These are phyloP conservation scores for Oreohelix idahoensis DNA, from an alignment of 1,140 invertebrate genomes.

Conservation along the genomic window DNA sequence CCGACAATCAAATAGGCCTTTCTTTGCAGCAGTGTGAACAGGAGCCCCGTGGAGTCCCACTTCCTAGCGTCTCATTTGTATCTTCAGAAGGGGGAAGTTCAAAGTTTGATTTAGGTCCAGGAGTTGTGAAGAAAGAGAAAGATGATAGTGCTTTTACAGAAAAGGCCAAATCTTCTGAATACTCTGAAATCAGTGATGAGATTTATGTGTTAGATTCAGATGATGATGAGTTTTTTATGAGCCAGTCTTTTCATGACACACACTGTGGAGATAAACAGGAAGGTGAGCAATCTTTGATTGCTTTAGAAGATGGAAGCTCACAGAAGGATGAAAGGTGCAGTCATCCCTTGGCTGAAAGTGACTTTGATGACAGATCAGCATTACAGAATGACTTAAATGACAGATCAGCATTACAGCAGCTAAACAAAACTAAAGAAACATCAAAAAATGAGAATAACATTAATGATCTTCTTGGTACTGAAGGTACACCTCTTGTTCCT, in stretches of 20 bases:
- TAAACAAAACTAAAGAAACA: not conserved
- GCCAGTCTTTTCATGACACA: not conserved
- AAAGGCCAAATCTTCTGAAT: not conserved
- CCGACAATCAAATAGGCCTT: not conserved
- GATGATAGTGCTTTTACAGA: not conserved
- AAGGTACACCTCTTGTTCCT: too few relatives aligned
- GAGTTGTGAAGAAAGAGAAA: not conserved
- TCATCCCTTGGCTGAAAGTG: not conserved
- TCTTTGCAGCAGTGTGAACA: not conserved
- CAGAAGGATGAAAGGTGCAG: not conserved
- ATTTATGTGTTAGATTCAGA: conserved; percentile 10
- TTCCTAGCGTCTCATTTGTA: not conserved
- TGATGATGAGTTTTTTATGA: not conserved
- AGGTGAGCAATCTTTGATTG: not conserved
- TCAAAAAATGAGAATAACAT: too few relatives aligned
- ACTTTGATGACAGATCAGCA: not conserved
- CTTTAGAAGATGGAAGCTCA: not conserved
- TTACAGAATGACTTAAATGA: not conserved
- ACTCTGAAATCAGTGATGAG: conserved; percentile 5
- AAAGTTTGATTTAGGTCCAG: not conserved
- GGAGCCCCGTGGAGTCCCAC: not conserved
- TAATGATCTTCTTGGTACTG: too few relatives aligned
- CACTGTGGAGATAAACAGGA: not conserved
- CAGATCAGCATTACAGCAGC: not conserved
- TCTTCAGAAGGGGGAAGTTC: not conserved